These are phyloP conservation scores for Phenganax subtilis DNA, from an alignment of 92 coral and sea anemone genomes.

Conservation along the genomic window DNA sequence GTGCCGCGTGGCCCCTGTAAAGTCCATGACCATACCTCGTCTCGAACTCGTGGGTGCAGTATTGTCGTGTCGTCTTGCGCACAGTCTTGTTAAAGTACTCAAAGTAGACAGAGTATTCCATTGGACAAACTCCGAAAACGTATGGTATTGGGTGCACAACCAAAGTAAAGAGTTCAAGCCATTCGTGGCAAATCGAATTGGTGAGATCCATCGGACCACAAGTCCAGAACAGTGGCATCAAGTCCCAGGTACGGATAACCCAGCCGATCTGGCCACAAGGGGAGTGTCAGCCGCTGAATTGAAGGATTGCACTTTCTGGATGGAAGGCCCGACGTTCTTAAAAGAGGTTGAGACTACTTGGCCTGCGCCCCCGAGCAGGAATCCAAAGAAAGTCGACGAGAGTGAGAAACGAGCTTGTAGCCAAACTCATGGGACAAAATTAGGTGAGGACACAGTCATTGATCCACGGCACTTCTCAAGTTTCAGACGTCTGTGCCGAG, in stretches of 20 bases:
- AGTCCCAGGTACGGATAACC: constrained; percentile 33
- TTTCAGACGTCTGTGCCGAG: background rate
- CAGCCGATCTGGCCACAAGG: constrained; percentile 45
- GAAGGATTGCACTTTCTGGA: constrained; percentile 12
- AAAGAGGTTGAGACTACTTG: constrained; percentile 16
- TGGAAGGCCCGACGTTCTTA: constrained; percentile 37
- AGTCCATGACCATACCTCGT: constrained; percentile 42
- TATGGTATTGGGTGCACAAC: constrained; percentile 51
- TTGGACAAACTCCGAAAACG: constrained; percentile 48
- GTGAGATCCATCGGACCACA: constrained; percentile 31
- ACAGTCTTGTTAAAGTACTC: constrained; percentile 24
- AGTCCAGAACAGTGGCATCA: constrained; percentile 48
- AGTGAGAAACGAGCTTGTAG: background rate
- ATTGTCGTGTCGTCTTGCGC: constrained; percentile 37
- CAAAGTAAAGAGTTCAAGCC: constrained; percentile 47
- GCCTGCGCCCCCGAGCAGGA: constrained; percentile 11
- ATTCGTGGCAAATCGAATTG: constrained; percentile 47
- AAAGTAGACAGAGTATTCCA: constrained; percentile 29
- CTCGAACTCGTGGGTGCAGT: constrained; percentile 48
- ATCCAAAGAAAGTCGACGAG: background rate
- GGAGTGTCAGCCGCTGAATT: constrained; percentile 17
- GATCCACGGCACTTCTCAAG: constrained; percentile 1
- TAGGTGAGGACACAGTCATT: background rate
- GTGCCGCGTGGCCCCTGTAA: constrained; percentile 37
- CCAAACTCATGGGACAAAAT: too few relatives aligned